phyloP scores from a whole-genome alignment of 2,888 invertebrate genomes.

The Stenodera caucasica region DNA sequence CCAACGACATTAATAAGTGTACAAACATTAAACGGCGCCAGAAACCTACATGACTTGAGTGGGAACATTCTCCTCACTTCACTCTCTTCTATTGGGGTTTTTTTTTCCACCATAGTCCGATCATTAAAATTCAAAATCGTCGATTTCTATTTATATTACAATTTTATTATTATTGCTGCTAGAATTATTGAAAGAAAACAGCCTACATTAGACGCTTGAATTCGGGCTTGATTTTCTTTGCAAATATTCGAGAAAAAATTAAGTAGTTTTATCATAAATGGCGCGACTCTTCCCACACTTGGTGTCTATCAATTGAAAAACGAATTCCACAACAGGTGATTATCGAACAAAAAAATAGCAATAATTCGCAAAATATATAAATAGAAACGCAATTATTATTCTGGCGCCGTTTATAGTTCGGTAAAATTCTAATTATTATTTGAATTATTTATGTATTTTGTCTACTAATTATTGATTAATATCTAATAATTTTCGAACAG shows the following conservation, averaged over 20 bases:
- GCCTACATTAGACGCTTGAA: slow-evolving; percentile 12
- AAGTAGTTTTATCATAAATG: neutral
- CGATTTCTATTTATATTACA: slow-evolving; percentile 35
- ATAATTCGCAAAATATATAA: neutral
- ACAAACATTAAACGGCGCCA: slow-evolving; percentile 45
- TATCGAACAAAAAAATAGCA: neutral
- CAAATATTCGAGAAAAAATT: too few relatives aligned
- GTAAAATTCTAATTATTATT: neutral
- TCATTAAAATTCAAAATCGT: slow-evolving; percentile 29
- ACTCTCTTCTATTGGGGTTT: neutral
- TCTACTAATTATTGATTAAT: neutral
- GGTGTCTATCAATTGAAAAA: neutral
- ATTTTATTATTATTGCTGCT: slow-evolving; percentile 23
- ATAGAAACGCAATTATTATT: neutral
- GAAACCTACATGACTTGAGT: slow-evolving; percentile 41
- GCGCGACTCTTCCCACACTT: neutral
- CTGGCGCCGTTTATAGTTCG: slow-evolving; percentile 1
- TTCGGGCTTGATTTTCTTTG: too few relatives aligned
- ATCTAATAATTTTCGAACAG: neutral
- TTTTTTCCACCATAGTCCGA: slow-evolving; percentile 4
- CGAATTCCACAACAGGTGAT: neutral
- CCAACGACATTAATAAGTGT: slow-evolving; percentile 35
- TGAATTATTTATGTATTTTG: neutral
- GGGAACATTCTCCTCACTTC: slow-evolving; percentile 22
- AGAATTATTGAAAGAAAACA: slow-evolving; percentile 9